Conservation (phyloP, 2,888 invertebrate species). For the Drosophila rellima region DNA sequence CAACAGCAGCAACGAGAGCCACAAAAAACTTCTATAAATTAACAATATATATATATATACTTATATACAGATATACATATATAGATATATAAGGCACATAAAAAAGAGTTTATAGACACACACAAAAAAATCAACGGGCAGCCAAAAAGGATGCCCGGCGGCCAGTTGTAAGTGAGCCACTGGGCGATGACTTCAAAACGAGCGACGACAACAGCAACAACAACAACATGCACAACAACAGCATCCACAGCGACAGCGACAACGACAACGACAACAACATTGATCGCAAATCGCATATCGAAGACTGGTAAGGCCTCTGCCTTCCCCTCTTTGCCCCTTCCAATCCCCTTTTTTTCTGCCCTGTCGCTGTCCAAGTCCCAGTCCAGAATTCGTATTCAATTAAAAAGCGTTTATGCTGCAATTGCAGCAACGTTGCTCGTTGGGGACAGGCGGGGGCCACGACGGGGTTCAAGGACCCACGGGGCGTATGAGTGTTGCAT, state of each 20-base stretch:
- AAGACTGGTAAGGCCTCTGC: slow-evolving; percentile 31
- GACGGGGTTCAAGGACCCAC: slow-evolving; percentile 70
- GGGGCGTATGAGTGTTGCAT: slow-evolving; percentile 82
- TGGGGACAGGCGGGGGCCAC: slow-evolving; percentile 12
- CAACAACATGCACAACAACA: slow-evolving; percentile 40
- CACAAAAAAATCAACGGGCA: slow-evolving; percentile 53
- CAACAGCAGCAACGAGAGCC: slow-evolving; percentile 39
- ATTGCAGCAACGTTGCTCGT: slow-evolving; percentile 54
- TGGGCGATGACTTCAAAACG: slow-evolving; percentile 78
- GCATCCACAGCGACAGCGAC: slow-evolving; percentile 39
- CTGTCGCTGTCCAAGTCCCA: slow-evolving; percentile 9
- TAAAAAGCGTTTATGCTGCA: slow-evolving; percentile 82
- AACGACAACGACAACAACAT: slow-evolving; percentile 64
- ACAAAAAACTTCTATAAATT: slow-evolving; percentile 80
- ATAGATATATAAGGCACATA: slow-evolving; percentile 13
- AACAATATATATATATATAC: slow-evolving; percentile 64
- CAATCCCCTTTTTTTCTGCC: neutral
- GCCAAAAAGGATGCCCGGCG: slow-evolving; percentile 75
- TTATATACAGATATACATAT: slow-evolving; percentile 25
- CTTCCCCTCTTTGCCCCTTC: neutral
- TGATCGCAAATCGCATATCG: slow-evolving; percentile 71
- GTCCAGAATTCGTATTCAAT: slow-evolving; percentile 79
- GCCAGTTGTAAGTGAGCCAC: slow-evolving; percentile 80
- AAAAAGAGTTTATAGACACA: slow-evolving; percentile 28
- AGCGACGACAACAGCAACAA: slow-evolving; percentile 58